phyloP scores from a whole-genome alignment of 2,888 invertebrate genomes.

The Nipponacmea schrenckii region DNA sequence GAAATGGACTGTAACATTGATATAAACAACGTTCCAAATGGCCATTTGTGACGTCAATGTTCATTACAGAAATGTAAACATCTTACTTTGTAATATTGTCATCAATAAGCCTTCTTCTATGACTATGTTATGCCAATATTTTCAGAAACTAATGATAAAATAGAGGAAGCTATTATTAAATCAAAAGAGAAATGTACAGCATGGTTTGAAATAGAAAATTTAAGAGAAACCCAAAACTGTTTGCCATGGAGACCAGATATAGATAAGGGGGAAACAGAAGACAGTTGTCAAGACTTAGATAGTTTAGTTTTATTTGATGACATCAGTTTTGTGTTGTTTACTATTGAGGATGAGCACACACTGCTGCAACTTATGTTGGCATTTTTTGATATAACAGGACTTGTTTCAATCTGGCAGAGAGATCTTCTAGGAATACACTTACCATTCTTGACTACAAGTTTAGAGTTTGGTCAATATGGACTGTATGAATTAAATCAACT shows the following conservation, averaged over 20 bases:
- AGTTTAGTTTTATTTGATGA: conserved; percentile 67
- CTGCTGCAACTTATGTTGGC: conserved; percentile 22
- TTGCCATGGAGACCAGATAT: conserved; percentile 66
- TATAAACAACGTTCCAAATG: no score
- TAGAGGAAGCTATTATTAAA: conserved; percentile 46
- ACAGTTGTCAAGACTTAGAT: conserved; percentile 68
- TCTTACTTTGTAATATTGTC: no score
- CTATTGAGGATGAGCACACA: conserved; percentile 23
- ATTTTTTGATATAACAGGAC: conserved; percentile 24
- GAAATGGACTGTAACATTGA: no score
- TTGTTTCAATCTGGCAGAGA: neutral
- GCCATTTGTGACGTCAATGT: no score
- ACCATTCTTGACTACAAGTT: neutral
- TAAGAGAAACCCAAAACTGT: conserved; percentile 62
- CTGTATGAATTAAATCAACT: neutral
- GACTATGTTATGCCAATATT: neutral
- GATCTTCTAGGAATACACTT: neutral
- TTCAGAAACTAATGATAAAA: conserved; percentile 42
- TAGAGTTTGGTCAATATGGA: neutral
- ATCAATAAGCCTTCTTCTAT: no score
- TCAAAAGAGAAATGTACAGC: conserved; percentile 36
- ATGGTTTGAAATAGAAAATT: conserved; percentile 65
- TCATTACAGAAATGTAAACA: no score
- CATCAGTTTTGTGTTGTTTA: conserved; percentile 55
- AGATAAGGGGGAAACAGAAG: conserved; percentile 52